Conservation (phyloP, 2,113 vertebrate species). For the Petroica traversi region DNA sequence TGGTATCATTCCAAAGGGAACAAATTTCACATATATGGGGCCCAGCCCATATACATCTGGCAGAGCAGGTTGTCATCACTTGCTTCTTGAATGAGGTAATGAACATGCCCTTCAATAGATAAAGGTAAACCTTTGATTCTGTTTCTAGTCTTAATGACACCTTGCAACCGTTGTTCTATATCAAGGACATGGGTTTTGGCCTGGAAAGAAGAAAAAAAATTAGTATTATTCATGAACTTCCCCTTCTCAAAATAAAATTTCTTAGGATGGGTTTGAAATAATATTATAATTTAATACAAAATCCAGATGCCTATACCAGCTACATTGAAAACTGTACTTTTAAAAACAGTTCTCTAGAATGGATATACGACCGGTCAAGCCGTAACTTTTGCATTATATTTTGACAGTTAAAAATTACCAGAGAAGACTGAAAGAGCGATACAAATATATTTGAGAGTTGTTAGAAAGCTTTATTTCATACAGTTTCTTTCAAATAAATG, state of each 20-base stretch:
- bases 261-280: background rate
- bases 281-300: background rate
- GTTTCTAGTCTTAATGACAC: conserved; percentile 94
- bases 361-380: background rate
- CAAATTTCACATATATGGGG: conserved; percentile 85
- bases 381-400: background rate
- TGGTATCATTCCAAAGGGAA: background rate
- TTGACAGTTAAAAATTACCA: background rate
- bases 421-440: background rate
- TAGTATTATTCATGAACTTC: background rate
- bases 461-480: background rate
- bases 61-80: conserved; percentile 92
- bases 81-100: conserved; percentile 96
- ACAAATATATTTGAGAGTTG: background rate
- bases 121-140: conserved; percentile 93
- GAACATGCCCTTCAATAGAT: conserved; percentile 96
- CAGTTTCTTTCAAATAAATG: background rate
- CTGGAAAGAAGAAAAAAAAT: conserved; percentile 61
- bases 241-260: background rate
- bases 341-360: background rate
- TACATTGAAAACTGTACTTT: background rate
- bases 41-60: conserved; percentile 98
- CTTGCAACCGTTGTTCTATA: conserved; percentile 93
- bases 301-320: background rate
- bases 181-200: conserved; percentile 97